Percentiles rank a stretch among this genome's conserved stretches.
Evolutionary conservation across 2,888 invertebrate genomes (phyloP).

Genomic region (Nomada hirtipes): DNA sequence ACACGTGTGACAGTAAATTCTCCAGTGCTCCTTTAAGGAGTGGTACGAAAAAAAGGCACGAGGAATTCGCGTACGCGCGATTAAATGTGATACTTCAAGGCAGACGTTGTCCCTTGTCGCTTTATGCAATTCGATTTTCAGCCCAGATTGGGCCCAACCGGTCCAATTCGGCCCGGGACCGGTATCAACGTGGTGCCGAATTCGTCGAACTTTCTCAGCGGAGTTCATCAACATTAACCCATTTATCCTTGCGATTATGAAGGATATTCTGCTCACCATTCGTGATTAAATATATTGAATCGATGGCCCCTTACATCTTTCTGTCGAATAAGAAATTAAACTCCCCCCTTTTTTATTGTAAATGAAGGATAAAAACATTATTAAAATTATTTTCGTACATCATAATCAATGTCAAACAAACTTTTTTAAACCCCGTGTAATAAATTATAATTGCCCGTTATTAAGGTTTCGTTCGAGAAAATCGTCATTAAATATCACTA

Average conservation of each 20-base stretch:
- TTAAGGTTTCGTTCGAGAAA: background rate
- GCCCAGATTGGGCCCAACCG: conserved; percentile 57
- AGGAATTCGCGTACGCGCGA: conserved; percentile 30
- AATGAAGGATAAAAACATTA: background rate
- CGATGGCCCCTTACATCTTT: background rate
- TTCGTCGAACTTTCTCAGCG: conserved; percentile 62
- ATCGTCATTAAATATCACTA: background rate
- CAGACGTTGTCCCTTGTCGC: conserved; percentile 43
- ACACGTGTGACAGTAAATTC: conserved; percentile 23
- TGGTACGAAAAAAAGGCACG: conserved; percentile 20
- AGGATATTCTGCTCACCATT: conserved; percentile 16
- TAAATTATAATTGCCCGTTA: background rate
- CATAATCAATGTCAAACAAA: background rate
- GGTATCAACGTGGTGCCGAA: conserved; percentile 56
- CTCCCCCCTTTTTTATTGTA: background rate
- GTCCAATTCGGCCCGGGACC: conserved; percentile 59
- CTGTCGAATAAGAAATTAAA: background rate
- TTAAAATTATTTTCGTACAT: background rate
- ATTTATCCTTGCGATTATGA: conserved; percentile 31
- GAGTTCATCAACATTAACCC: conserved; percentile 54
- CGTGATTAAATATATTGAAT: conserved; percentile 22
- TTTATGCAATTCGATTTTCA: conserved; percentile 61
- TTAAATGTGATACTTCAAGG: conserved; percentile 49
- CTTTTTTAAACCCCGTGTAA: too few relatives aligned
- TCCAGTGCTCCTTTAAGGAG: conserved; percentile 28